Evolutionary conservation across 2,113 vertebrate species (phyloP).

Genomic region (Cebus imitator): DNA sequence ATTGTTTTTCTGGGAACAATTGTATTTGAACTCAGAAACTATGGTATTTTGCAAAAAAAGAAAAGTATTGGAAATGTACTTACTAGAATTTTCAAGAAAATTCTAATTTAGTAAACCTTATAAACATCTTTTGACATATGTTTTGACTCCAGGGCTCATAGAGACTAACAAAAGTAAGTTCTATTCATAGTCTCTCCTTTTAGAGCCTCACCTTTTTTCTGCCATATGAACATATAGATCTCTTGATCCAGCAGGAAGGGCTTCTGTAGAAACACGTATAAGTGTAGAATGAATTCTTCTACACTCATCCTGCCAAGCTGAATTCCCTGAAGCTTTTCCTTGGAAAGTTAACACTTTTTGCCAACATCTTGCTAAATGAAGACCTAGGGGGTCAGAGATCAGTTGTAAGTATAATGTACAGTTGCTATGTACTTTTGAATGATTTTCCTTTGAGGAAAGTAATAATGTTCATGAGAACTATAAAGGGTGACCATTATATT

Average conservation of each 20-base stretch:
- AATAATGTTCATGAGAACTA: not conserved
- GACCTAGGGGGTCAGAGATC: not conserved
- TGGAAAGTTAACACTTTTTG: not conserved
- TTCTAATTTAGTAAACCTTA: not conserved
- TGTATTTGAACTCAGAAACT: not conserved
- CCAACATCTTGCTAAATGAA: not conserved
- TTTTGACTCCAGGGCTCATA: not conserved
- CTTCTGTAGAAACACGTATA: not conserved
- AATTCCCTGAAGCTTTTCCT: not conserved
- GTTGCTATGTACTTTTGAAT: not conserved
- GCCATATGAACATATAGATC: not conserved
- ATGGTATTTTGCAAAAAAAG: not conserved
- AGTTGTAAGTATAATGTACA: not conserved
- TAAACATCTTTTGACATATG: not conserved
- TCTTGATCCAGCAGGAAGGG: not conserved
- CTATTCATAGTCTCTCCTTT: not conserved
- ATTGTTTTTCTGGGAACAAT: not conserved
- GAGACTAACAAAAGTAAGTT: not conserved
- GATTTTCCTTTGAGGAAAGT: not conserved
- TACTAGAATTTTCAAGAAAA: conserved; percentile 15
- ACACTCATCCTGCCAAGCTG: not conserved
- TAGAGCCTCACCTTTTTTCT: not conserved
- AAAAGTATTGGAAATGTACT: not conserved
- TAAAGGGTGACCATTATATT: not conserved
- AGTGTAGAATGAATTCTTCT: not conserved